Base-by-base conservation (phyloP, 1,140 invertebrate genomes). In the Drosophila ficusphila region DNA sequence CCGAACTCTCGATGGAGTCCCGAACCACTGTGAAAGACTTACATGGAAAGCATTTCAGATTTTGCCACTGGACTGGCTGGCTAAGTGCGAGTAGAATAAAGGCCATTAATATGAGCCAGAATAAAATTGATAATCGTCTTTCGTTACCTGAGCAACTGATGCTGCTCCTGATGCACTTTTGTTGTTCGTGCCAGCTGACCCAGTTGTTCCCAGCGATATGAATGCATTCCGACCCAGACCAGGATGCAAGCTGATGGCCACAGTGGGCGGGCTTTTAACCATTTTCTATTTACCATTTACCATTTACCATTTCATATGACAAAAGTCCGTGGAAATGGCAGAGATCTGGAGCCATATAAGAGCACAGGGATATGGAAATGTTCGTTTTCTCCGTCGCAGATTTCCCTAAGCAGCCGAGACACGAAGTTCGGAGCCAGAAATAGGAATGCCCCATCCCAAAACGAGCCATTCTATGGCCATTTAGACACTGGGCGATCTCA, bases 401-500 rank as follows among this genome's bases (percentile, higher is more conserved):
- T 56, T 58, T 62, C 34, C 70, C 64, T 51, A 71, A 41, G 73
- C 78, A 69, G 72, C 61, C 41, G 52, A 56, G 47, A 69, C 58
- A 85, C 78, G 67, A 44, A 69, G 64, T 49, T 65, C 56, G 58
- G 56, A 46, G 56, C 54, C 79, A 54, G 62, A 75, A 67, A 67
- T 65, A 67, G 62, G 62, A 41, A 39, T 67, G 25, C 14, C 57
- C 11, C 41, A 14, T 21, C 56, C 49, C 31, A 33, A 3, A 19
- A 21, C 9, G 11, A 2, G 41, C 31, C 12, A 33, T 49, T 51
- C 58, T 19, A 16, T 65, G 42, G 27, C 44, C 62, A 42, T 67
- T 76, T 76, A 39, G 67, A 67, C 61, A 76, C 75, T 85, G 79
- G 65, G 81, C 72, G 51, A 85, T 81, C 81, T 75, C 81, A 77